A percentile compares a stretch with the other conserved stretches of the same genome.
Evolutionary conservation across 2,797 vertebrate genomes (phyloP).

Genomic region (Strix occidentalis): DNA sequence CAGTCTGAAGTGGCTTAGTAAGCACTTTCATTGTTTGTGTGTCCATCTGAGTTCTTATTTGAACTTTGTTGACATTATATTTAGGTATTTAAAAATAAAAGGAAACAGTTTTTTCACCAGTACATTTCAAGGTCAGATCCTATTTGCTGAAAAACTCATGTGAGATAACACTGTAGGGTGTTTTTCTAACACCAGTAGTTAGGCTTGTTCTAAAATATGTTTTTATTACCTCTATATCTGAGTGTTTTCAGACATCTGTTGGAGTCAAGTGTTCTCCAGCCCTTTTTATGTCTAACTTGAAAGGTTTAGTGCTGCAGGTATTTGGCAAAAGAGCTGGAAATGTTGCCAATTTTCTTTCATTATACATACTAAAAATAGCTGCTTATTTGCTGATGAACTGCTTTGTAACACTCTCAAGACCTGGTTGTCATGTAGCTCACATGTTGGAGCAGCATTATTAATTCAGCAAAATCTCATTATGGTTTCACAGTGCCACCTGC

Average conservation of each 20-base stretch:
- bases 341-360: constrained; percentile 12
- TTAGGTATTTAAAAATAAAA: neutral
- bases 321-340: constrained; percentile 28
- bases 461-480: neutral
- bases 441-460: neutral
- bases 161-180: neutral
- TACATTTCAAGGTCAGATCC: neutral
- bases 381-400: neutral
- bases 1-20: neutral
- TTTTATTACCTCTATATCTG: neutral
- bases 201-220: neutral
- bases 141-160: neutral
- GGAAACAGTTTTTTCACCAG: neutral
- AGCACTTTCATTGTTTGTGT: neutral
- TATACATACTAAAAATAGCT: constrained; percentile 22
- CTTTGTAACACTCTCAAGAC: neutral
- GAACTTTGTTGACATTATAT: neutral
- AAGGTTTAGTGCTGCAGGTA: neutral
- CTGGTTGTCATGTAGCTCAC: neutral
- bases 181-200: neutral
- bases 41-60: neutral
- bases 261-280: neutral
- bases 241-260: constrained; percentile 10
- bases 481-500: neutral
- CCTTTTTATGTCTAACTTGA: neutral